Conservation (phyloP, 1,140 invertebrate genomes). For the Drosophila lowei region DNA sequence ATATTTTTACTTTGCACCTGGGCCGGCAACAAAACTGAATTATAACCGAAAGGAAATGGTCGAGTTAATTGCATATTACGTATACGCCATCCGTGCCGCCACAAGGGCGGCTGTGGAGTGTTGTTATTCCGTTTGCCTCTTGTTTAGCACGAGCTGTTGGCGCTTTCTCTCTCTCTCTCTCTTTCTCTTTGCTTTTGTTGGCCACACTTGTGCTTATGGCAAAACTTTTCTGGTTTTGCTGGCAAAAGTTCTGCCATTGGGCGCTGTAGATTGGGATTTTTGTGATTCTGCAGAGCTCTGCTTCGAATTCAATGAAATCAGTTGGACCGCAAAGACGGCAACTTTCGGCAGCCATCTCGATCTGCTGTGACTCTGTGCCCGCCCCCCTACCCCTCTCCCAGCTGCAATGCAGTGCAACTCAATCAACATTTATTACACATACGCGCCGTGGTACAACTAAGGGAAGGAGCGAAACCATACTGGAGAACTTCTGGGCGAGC, state of each 20-base stretch:
- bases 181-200: conserved; percentile 43
- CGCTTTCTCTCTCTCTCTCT: conserved; percentile 11
- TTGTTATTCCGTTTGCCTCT: conserved; percentile 16
- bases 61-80: conserved; percentile 74
- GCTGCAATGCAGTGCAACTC: conserved; percentile 72
- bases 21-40: conserved; percentile 19
- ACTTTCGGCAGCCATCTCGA: conserved; percentile 58
- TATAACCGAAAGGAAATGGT: conserved; percentile 47
- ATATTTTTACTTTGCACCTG: conserved; percentile 71
- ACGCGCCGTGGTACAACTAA: conserved; percentile 49
- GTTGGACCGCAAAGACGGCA: conserved; percentile 51
- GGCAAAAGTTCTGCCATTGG: conserved; percentile 40
- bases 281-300: conserved; percentile 26
- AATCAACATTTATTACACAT: conserved; percentile 81
- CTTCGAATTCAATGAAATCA: conserved; percentile 62
- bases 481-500: conserved; percentile 12
- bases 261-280: conserved; percentile 52
- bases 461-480: conserved; percentile 3
- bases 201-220: conserved; percentile 65
- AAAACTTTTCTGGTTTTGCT: conserved; percentile 60
- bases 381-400: not conserved
- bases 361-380: conserved; percentile 24
- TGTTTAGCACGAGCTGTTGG: conserved; percentile 14
- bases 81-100: conserved; percentile 51
- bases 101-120: conserved; percentile 20